These are phyloP conservation scores for Berghia stephanieae DNA, from an alignment of 1,140 invertebrate species.

Conservation along the genomic window DNA sequence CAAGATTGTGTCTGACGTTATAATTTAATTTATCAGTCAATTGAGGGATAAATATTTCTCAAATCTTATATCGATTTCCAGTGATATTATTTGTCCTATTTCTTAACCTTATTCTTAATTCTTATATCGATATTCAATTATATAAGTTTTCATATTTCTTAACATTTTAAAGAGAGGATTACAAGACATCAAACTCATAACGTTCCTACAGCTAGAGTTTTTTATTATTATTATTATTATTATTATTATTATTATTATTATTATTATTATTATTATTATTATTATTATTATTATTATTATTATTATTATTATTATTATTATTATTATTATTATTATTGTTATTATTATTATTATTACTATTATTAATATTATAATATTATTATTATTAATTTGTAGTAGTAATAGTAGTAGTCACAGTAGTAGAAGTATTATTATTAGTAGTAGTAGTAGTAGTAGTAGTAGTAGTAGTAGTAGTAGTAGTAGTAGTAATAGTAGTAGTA, in stretches of 20 bases:
- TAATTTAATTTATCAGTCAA: no score
- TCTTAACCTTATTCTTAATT: background rate
- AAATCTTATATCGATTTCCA: background rate
- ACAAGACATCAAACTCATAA: background rate
- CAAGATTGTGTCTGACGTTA: no score
- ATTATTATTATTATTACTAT: background rate
- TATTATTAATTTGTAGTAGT: no score
- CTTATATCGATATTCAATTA: background rate
- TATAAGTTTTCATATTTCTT: constrained; percentile 1
- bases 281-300: constrained; percentile 8
- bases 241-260: background rate
- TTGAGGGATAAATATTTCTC: no score
- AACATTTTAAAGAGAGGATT: background rate
- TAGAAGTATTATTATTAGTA: no score
- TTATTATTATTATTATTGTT: background rate
- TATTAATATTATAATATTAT: background rate
- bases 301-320: constrained; percentile 5
- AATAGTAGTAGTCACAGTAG: no score
- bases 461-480: no score
- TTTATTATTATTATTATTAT: background rate
- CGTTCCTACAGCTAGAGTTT: no score
- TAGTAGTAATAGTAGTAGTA: no score
- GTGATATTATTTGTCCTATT: background rate
- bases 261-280: background rate
- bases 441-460: no score